Percentiles rank a stretch among this genome's conserved stretches.
Conservation (phyloP, 2,113 vertebrate species). For the Equus quagga region DNA sequence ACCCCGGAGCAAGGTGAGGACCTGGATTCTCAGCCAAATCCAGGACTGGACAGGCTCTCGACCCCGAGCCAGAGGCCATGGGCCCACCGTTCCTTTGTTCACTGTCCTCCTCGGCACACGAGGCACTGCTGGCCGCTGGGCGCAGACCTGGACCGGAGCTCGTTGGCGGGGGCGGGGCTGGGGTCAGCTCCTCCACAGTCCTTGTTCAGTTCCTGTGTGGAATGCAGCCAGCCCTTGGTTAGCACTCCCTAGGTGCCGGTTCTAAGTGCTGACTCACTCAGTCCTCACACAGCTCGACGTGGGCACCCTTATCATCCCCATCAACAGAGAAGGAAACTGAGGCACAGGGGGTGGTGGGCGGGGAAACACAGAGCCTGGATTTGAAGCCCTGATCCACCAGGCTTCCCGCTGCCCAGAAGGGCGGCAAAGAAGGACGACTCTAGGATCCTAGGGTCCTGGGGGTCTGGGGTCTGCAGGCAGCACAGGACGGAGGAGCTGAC, state of each 20-base stretch:
- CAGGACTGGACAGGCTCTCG: fast-evolving
- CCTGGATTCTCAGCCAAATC: background rate
- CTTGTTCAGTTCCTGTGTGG: background rate
- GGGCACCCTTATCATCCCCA: fast-evolving
- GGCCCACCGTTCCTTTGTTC: background rate
- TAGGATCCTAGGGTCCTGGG: no score
- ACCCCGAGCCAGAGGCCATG: background rate
- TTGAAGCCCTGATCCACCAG: background rate
- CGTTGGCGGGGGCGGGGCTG: fast-evolving
- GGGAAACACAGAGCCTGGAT: background rate
- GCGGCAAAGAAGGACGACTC: no score
- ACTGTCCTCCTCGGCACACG: fast-evolving
- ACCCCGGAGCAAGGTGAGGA: background rate
- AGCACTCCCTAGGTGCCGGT: background rate
- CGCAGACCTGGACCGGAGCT: background rate
- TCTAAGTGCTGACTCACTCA: background rate
- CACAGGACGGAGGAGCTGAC: background rate
- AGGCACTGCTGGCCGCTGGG: background rate
- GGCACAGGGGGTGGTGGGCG: background rate
- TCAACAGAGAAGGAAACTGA: background rate
- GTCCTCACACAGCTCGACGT: no score
- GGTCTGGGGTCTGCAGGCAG: background rate
- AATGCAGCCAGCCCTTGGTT: fast-evolving
- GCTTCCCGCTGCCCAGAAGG: background rate
- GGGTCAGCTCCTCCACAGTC: fast-evolving